Conservation (phyloP, 2,113 vertebrate genomes). For the Heliornis fulica region DNA sequence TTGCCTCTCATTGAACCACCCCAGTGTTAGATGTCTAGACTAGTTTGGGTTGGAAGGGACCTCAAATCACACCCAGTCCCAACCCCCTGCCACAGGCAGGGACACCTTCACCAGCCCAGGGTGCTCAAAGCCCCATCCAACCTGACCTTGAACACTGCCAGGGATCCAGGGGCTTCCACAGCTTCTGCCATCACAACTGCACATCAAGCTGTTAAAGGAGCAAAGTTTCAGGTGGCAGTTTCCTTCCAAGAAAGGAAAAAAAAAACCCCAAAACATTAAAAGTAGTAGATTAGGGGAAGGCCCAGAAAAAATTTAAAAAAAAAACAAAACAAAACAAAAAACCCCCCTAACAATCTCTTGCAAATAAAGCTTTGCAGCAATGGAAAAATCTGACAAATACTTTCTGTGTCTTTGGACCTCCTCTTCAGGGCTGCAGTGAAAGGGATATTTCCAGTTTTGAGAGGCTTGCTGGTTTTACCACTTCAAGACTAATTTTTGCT, state of each 20-base stretch:
- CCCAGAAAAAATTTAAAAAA: background rate
- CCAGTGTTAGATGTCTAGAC: rapidly evolving
- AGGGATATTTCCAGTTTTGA: background rate
- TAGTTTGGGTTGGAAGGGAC: too few species aligned
- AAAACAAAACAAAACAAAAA: too few species aligned
- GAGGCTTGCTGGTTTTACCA: background rate
- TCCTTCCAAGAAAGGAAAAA: background rate
- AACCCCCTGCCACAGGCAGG: too few species aligned
- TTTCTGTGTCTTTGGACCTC: background rate
- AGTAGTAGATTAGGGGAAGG: background rate
- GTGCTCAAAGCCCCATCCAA: too few species aligned
- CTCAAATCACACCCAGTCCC: too few species aligned
- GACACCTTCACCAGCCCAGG: too few species aligned
- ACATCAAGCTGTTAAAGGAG: background rate
- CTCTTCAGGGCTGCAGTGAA: background rate
- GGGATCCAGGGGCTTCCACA: too few species aligned
- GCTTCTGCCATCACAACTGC: background rate
- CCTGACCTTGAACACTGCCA: too few species aligned
- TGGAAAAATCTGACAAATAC: background rate
- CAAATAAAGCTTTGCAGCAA: background rate
- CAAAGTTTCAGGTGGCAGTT: background rate
- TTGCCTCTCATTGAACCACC: background rate
- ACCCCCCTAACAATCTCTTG: too few species aligned
- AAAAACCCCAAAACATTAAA: too few species aligned
- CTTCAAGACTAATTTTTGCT: background rate